Conservation (phyloP, 2,797 vertebrate genomes). For the Clarias laeviceps region DNA sequence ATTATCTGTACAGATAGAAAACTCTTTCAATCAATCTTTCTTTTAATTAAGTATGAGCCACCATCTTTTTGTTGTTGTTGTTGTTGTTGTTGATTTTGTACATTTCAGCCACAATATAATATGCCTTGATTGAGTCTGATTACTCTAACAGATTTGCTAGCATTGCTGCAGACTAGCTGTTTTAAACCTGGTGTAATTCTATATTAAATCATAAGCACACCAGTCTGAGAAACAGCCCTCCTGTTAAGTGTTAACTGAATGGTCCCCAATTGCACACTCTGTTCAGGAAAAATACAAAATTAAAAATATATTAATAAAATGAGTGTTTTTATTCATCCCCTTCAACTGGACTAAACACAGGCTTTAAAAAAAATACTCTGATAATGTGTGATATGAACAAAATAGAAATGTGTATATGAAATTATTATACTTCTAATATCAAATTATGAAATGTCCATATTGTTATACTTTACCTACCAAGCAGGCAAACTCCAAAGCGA, state of each 20-base stretch:
- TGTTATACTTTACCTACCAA: not conserved
- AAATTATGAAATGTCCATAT: not conserved
- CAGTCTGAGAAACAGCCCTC: not conserved
- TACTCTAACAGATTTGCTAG: slow-evolving; percentile 1
- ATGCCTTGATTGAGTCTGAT: slow-evolving; percentile 30
- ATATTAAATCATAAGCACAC: slow-evolving; percentile 7
- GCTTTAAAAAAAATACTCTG: not conserved
- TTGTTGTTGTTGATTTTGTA: slow-evolving; percentile 43
- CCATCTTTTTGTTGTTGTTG: slow-evolving; percentile 65
- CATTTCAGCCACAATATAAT: slow-evolving; percentile 59
- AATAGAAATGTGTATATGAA: not conserved
- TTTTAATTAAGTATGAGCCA: slow-evolving; percentile 81
- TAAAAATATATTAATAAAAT: not conserved
- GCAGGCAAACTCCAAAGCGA: slow-evolving; percentile 39
- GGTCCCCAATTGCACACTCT: not conserved
- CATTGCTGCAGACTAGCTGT: slow-evolving; percentile 24
- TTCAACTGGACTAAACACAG: not conserved
- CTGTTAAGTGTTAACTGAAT: not conserved
- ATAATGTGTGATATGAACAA: not conserved
- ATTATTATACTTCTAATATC: not conserved
- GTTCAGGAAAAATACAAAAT: not conserved
- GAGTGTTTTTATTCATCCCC: not conserved
- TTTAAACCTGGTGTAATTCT: slow-evolving; percentile 15
- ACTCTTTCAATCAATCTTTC: slow-evolving; percentile 75
- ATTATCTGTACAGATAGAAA: slow-evolving; percentile 80